Evolutionary conservation across 2,888 invertebrate genomes (phyloP), one percentile per base, ranked within the genome.

Genomic region (Palloptera scutellata): DNA sequence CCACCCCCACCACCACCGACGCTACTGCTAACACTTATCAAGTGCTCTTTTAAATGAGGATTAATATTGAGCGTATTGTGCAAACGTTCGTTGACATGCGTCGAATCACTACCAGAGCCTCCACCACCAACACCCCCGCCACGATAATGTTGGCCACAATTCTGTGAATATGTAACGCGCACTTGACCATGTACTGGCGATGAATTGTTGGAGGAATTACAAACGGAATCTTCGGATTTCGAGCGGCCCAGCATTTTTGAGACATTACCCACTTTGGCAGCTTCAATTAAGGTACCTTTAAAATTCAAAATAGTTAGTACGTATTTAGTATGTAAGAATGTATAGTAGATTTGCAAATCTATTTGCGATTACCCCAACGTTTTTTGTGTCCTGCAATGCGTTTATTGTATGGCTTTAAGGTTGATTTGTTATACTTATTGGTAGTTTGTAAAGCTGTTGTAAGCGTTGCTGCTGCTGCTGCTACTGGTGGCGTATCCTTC

Each of bases 181-280:
- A 92, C 91, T 52, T 89, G 90, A 45, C 92, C 92, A 78, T 90
- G 92, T 79, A 90, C 89, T 0, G 89, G 89, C 0, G 87, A 87
- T 70, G 87, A 90, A 82, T 86, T 90, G 80, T 86, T 89, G 64
- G 87, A 86, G 43, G 87, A 86, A 70, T 85, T 86, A 81, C 88
- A 87, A 77, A 95, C 93, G 11, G 94, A 95, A 83, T 95, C 95
- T 84, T 95, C 94, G 1, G 94, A 94, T 74, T 91, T 87, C 58
- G 91, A 91, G 74, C 92, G 88, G 42, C 94, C 93, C 73, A 94
- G 91, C 77, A 95, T 88, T 72, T 92, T 88, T 40, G 92, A 91
- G 60, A 94, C 92, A 77, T 91, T 89, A 41, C 93, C 93, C 70
- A 91, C 90, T 79, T 92, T 92, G 53, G 95, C 94, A 57, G 95